Base-by-base conservation (phyloP, 2,113 vertebrate genomes). In the Zosterops hypoxanthus region DNA sequence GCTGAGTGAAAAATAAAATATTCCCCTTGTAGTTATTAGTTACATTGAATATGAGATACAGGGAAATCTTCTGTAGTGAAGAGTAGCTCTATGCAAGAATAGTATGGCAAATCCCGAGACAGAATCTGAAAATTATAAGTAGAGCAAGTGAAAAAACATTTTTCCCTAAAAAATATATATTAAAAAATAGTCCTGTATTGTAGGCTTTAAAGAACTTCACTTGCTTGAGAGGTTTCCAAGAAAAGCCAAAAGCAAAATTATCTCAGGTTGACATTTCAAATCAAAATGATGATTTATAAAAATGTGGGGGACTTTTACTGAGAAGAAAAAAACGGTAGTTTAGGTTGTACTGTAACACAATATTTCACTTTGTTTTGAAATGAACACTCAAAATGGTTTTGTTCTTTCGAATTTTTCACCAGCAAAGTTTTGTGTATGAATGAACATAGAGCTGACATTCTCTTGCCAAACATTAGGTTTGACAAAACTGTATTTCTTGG, bases 351-450 rank as follows among this genome's bases (percentile, higher is more conserved):
- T 61, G 68, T 80, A 91, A 82, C 22, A 90, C 22, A 92, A 28
- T 87, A 94, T 86, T 95, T 93, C 59, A 41, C 76, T 39, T 77
- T 94, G 63, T 77, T 95, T 95, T 93, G 84, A 90, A 96, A 93
- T 56, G 50, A 82, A 68, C 46, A 29, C 12, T 95, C 59, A 82
- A 66, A 95, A 92, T 39, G 46, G 42, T 25, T 68, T 71, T 92
- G 76, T 77, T 15, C 13, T 88, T 85, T 80, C 69, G 11, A 85
- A 70, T 95, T 88, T 82, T 59, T 89, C 56, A 71, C 68, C 5
- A 0, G 34, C 63, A 34, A 71, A 82, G 28, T 66, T 95, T 80
- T 87, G 63, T 85, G 36, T 69, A 42, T 65, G 39, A 42, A 50
- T 6, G 15, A 26, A 57, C 0, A 0, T 77, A 70, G 29, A 82